phyloP scores from a whole-genome alignment of 2,888 invertebrate genomes.

The Tachina fera region DNA sequence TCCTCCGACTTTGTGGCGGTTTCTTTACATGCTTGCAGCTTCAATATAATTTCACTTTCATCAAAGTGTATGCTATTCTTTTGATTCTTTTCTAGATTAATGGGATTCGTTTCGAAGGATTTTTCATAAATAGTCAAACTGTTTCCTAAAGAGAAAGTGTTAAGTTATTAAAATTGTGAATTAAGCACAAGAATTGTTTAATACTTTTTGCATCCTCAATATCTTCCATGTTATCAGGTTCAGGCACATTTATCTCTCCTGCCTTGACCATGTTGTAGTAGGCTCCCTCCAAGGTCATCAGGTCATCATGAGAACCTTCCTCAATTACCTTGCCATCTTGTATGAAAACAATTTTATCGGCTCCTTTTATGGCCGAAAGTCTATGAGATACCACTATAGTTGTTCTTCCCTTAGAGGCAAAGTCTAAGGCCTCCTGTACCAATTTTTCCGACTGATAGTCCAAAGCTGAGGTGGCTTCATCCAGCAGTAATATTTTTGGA shows the following conservation, averaged over 20 bases:
- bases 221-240: conserved; percentile 74
- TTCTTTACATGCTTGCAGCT: conserved; percentile 21
- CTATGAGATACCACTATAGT: conserved; percentile 91
- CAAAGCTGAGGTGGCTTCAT: conserved; percentile 93
- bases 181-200: neutral
- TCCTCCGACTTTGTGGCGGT: conserved; percentile 77
- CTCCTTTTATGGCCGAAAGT: conserved; percentile 88
- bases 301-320: conserved; percentile 89
- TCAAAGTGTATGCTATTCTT: conserved; percentile 79
- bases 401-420: conserved; percentile 89
- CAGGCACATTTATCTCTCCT: conserved; percentile 78
- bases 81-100: conserved; percentile 81
- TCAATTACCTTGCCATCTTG: conserved; percentile 89
- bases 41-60: conserved; percentile 73
- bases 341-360: conserved; percentile 88
- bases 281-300: conserved; percentile 86
- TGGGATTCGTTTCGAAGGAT: conserved; percentile 80
- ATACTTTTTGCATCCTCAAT: conserved; percentile 77
- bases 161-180: neutral
- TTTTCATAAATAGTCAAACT: conserved; percentile 80
- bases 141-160: conserved; percentile 74
- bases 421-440: conserved; percentile 91
- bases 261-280: conserved; percentile 88
- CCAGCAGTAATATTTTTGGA: conserved; percentile 89
- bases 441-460: conserved; percentile 91